Conservation (phyloP, 1,140 invertebrate species). For the Episyrphus balteatus region DNA sequence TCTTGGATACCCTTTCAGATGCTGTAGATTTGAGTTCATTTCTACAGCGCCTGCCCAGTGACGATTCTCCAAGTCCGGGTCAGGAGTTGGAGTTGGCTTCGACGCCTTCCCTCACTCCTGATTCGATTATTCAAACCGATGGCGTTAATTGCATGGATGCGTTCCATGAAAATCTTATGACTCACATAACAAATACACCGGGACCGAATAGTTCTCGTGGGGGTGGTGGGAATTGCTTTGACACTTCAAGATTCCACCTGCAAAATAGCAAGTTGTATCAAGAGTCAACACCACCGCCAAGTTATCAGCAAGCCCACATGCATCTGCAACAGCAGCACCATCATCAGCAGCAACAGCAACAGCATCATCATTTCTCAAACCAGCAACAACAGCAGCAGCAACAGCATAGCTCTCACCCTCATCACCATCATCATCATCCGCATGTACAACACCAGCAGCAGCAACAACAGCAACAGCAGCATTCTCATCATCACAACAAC, state of each 20-base stretch:
- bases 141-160: conserved; percentile 52
- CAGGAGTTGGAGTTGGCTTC: conserved; percentile 41
- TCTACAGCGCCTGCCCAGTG: conserved; percentile 52
- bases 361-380: conserved; percentile 9
- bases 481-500: conserved; percentile 3
- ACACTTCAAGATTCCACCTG: conserved; percentile 22
- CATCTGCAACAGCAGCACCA: conserved; percentile 45
- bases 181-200: conserved; percentile 39
- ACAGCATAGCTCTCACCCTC: conserved; percentile 20
- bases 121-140: conserved; percentile 51
- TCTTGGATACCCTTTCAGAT: conserved; percentile 58
- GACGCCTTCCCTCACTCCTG: conserved; percentile 50
- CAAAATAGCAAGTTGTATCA: conserved; percentile 33
- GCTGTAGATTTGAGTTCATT: conserved; percentile 63
- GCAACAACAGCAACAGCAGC: conserved; percentile 8
- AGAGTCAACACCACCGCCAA: conserved; percentile 29
- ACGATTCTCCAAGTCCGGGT: conserved; percentile 37
- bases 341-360: conserved; percentile 19
- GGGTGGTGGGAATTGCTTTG: conserved; percentile 29
- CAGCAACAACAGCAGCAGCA: conserved; percentile 49
- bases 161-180: conserved; percentile 48
- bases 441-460: conserved; percentile 53
- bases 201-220: conserved; percentile 26
- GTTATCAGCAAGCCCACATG: conserved; percentile 33
- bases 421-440: conserved; percentile 46